Evolutionary conservation across 2,888 invertebrate species (phyloP).

Genomic region (Sphaeridia pumilis): DNA sequence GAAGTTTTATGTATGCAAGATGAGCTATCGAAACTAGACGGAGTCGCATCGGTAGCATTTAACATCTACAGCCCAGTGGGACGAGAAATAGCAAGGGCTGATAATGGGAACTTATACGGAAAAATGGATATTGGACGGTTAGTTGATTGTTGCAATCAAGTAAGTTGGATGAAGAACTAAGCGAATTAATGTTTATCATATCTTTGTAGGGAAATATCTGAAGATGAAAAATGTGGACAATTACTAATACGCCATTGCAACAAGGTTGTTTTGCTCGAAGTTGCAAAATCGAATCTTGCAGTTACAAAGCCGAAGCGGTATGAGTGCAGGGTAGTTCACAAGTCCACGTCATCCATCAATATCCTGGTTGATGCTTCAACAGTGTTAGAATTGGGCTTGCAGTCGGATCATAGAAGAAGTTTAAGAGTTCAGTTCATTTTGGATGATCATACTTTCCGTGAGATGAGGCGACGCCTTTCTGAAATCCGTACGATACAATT

Average conservation of each 20-base stretch:
- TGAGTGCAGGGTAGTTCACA: conserved; percentile 26
- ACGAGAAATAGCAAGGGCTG: background rate
- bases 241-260: conserved; percentile 19
- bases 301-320: conserved; percentile 18
- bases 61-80: conserved; percentile 5
- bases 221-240: conserved; percentile 20
- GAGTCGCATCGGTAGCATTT: conserved; percentile 13
- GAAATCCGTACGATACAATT: conserved; percentile 19
- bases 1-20: conserved; percentile 20
- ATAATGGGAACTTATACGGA: conserved; percentile 19
- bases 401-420: conserved; percentile 11
- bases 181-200: no score
- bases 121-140: conserved; percentile 22
- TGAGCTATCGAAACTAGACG: conserved; percentile 21
- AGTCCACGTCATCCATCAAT: conserved; percentile 21
- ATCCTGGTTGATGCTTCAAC: conserved; percentile 22
- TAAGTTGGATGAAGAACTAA: no score
- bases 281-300: conserved; percentile 4
- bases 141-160: background rate
- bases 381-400: conserved; percentile 21
- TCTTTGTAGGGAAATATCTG: conserved; percentile 19
- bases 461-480: conserved; percentile 17
- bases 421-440: conserved; percentile 28
- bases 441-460: conserved; percentile 18
- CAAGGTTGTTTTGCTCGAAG: conserved; percentile 16